These are phyloP conservation scores for Drosophila incognita DNA, from an alignment of 2,888 invertebrate species.

Conservation along the genomic window DNA sequence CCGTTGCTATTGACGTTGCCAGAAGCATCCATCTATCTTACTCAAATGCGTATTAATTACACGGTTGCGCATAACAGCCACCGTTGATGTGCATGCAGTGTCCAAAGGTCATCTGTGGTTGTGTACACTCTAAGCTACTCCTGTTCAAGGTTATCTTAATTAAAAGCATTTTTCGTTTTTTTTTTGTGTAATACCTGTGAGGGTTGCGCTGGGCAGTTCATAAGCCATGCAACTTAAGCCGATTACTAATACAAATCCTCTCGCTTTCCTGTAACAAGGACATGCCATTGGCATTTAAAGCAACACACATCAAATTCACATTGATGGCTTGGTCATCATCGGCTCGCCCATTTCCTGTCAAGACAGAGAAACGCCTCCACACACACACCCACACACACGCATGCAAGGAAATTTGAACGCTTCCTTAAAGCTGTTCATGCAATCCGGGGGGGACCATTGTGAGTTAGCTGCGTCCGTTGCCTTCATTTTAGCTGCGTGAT, in stretches of 20 bases:
- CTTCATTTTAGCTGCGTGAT: slow-evolving; percentile 65
- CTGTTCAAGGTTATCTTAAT: slow-evolving; percentile 28
- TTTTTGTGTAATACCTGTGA: background rate
- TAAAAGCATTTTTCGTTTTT: slow-evolving; percentile 5
- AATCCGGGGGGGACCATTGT: slow-evolving; percentile 75
- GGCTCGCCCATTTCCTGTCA: slow-evolving; percentile 36
- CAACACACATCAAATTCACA: slow-evolving; percentile 48
- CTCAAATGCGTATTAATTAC: slow-evolving; percentile 59
- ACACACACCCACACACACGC: slow-evolving; percentile 8
- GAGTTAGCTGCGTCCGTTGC: slow-evolving; percentile 31
- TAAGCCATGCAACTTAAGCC: slow-evolving; percentile 66
- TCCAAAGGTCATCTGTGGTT: slow-evolving; percentile 41
- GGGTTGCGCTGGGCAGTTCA: slow-evolving; percentile 17
- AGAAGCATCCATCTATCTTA: slow-evolving; percentile 25
- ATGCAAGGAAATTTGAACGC: slow-evolving; percentile 13
- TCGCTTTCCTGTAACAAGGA: slow-evolving; percentile 8
- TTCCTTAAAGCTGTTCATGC: slow-evolving; percentile 69
- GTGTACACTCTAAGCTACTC: slow-evolving; percentile 5
- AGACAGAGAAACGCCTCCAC: slow-evolving; percentile 26
- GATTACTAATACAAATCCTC: slow-evolving; percentile 64
- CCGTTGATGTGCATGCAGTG: slow-evolving; percentile 34
- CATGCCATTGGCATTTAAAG: slow-evolving; percentile 30
- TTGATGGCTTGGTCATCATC: slow-evolving; percentile 45
- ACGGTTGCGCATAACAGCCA: slow-evolving; percentile 40
- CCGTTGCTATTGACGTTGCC: background rate